phyloP scores from a whole-genome alignment of 2,113 vertebrate species.

The Podocnemis expansa region DNA sequence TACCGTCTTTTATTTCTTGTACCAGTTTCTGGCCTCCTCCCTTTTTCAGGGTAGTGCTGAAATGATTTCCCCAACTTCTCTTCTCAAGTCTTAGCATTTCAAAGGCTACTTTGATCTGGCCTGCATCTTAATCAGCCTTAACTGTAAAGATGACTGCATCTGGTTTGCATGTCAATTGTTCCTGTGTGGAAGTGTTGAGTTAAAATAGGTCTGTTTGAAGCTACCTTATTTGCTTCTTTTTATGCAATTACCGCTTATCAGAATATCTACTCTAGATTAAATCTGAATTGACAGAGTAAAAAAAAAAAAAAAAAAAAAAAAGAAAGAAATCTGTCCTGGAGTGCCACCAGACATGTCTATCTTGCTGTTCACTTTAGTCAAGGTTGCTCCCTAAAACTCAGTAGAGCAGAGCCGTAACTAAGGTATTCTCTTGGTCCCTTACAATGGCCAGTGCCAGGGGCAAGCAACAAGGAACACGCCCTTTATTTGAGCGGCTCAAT shows the following conservation, averaged over 20 bases:
- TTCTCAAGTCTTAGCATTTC: not conserved
- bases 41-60: not conserved
- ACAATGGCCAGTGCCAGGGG: too few relatives aligned
- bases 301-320: not conserved
- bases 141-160: not conserved
- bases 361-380: not conserved
- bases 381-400: not conserved
- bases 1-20: not conserved
- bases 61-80: not conserved
- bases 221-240: not conserved
- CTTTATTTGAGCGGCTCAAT: too few relatives aligned
- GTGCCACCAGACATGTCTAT: slow-evolving; percentile 40
- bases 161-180: not conserved
- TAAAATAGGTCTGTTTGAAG: not conserved
- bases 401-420: not conserved
- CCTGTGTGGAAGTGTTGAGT: not conserved
- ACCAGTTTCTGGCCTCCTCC: not conserved
- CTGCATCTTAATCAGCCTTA: not conserved
- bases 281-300: not conserved
- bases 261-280: slow-evolving; percentile 7
- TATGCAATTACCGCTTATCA: not conserved
- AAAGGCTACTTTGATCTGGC: not conserved
- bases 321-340: not conserved
- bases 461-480: too few relatives aligned
- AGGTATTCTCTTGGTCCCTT: too few relatives aligned